Percentiles rank a stretch among this genome's conserved stretches.
Evolutionary conservation across 2,888 invertebrate species (phyloP).

Genomic region (Diaperis boleti): DNA sequence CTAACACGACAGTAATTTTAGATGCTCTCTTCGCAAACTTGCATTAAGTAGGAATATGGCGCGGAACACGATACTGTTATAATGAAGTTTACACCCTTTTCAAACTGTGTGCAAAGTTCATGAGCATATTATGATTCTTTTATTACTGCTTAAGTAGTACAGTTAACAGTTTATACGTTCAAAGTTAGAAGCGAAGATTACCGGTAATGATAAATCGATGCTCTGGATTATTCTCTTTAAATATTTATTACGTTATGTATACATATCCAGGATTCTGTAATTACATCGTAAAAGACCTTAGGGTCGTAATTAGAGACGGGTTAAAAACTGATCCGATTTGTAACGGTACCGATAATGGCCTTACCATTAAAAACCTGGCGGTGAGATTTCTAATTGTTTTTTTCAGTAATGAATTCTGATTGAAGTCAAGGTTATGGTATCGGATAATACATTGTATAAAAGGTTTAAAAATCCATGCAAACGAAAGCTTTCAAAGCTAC

Average conservation of each 20-base stretch:
- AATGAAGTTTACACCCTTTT: conserved; percentile 5
- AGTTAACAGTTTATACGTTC: background rate
- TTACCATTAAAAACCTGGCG: background rate
- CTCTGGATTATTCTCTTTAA: background rate
- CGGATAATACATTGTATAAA: too few species aligned
- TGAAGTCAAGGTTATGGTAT: too few species aligned
- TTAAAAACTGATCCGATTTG: background rate
- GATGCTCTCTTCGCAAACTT: background rate
- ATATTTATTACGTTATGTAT: conserved; percentile 1
- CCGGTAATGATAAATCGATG: conserved; percentile 24
- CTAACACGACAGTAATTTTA: background rate
- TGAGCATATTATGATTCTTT: conserved; percentile 17
- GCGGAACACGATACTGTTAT: background rate
- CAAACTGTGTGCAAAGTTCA: conserved; percentile 1
- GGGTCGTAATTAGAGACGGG: background rate
- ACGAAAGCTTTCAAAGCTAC: too few species aligned
- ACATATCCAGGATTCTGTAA: background rate
- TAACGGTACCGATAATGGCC: background rate
- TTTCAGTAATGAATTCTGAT: too few species aligned
- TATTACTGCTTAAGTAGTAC: background rate
- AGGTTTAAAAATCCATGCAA: too few species aligned
- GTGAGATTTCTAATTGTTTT: too few species aligned
- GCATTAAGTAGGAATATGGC: background rate
- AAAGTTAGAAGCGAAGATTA: conserved; percentile 10
- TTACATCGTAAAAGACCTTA: background rate